Conservation (phyloP, 2,113 vertebrate species). For the Neotragus pygmaeus region DNA sequence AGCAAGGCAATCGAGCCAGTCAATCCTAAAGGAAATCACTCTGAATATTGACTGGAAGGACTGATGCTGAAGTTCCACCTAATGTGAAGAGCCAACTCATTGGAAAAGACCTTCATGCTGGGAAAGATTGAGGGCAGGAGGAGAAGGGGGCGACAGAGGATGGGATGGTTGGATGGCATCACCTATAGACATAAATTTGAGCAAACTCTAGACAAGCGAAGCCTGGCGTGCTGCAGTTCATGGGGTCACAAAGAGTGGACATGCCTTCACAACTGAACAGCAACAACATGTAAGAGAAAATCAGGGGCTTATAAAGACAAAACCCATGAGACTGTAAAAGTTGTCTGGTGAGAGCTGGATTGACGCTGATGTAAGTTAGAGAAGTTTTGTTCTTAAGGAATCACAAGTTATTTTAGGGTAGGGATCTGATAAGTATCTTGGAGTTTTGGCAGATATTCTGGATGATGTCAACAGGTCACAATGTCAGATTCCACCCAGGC, state of each 20-base stretch:
- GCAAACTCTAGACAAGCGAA: neutral
- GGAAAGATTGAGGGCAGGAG: neutral
- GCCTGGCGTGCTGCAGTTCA: neutral
- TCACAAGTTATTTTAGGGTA: neutral
- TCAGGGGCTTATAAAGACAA: neutral
- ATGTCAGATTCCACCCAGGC: neutral
- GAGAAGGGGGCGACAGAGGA: neutral
- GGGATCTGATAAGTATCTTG: neutral
- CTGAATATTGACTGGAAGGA: neutral
- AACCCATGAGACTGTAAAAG: neutral
- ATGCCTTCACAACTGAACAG: neutral
- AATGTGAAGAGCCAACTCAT: neutral
- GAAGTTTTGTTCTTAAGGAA: neutral
- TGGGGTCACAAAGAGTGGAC: neutral
- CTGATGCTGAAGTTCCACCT: neutral
- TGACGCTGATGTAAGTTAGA: neutral
- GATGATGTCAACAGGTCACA: neutral
- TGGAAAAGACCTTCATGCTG: neutral
- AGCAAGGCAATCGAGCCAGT: neutral
- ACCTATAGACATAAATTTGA: neutral
- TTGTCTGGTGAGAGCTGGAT: neutral
- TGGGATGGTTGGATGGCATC: neutral
- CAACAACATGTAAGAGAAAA: neutral
- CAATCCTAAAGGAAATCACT: neutral
- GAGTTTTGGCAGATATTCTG: neutral